Evolutionary conservation across 2,888 invertebrate species (phyloP), one percentile per base, ranked within the genome.

Genomic region (Glyphotaelius pellucidus): DNA sequence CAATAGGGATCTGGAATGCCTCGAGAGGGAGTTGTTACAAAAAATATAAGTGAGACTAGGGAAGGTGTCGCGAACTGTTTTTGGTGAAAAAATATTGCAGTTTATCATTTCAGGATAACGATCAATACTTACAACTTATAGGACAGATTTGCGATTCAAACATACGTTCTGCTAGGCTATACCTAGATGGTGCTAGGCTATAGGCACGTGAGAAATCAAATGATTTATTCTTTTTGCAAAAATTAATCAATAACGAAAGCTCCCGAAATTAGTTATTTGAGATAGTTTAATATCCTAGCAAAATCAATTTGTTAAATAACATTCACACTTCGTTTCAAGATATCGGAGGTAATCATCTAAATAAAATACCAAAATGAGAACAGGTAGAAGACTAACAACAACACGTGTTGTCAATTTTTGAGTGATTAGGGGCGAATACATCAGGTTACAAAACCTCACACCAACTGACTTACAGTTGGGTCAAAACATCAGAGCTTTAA

Each of bases 1-100:
- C 92, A 91, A 92, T 92, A 92, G 92, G 92, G 42, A 38, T 42
- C 83, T 90, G 81, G 90, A 92, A 91, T 92, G 92, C 92, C 80
- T 90, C 80, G 79, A 89, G 87, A 91, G 90, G 83, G 87, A 92
- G 91, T 81, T 92, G 92, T 91, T 88, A 87, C 32, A 90, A 92
- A 92, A 92, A 92, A 92, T 35, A 35, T 87, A 85, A 91, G 85
- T 91, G 79, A 90, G 85, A 47, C 90, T 90, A 25, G 83, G 32
- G 15, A 90, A 91, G 91, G 42, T 25, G 81, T 91, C 25, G 80
- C 30, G 11, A 86, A 91, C 91, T 89, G 67, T 67, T 67, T 67
- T n/a, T 1, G 67, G 25, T n/a, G 67, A 25, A 67, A 67, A 15
- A 47, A 15, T 47, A 47, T 15, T 15, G 47, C 47, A 47, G 47